These are phyloP conservation scores for Automeris io DNA, from an alignment of 2,888 invertebrate species.

Conservation along the genomic window DNA sequence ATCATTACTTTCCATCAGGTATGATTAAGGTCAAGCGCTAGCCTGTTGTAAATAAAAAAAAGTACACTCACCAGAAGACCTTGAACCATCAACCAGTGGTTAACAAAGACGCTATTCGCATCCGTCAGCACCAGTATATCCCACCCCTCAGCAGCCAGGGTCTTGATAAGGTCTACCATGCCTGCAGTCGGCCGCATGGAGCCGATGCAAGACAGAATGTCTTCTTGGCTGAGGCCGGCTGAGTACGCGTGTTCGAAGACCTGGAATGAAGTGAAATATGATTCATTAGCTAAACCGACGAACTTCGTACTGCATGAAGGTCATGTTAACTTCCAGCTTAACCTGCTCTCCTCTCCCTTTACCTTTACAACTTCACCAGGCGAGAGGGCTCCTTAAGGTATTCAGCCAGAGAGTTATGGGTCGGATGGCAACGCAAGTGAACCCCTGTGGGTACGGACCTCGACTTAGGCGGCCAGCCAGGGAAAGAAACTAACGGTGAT, in stretches of 20 bases:
- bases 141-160: slow-evolving; percentile 45
- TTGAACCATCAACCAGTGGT: slow-evolving; percentile 58
- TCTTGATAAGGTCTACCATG: slow-evolving; percentile 37
- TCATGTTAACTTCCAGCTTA: neutral
- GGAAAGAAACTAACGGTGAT: too few species aligned
- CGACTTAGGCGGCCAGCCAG: too few species aligned
- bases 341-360: neutral
- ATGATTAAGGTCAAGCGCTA: neutral
- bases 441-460: too few species aligned
- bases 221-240: slow-evolving; percentile 46
- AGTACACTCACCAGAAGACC: slow-evolving; percentile 37
- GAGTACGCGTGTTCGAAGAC: slow-evolving; percentile 65
- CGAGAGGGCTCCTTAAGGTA: too few species aligned
- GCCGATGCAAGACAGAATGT: slow-evolving; percentile 51
- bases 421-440: too few species aligned
- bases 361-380: too few species aligned
- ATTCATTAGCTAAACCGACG: slow-evolving; percentile 52
- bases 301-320: slow-evolving; percentile 66
- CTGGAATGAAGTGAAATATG: slow-evolving; percentile 24
- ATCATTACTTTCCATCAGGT: neutral
- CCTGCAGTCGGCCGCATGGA: slow-evolving; percentile 53
- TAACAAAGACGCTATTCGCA: slow-evolving; percentile 58
- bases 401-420: too few species aligned
- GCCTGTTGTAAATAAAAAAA: neutral
- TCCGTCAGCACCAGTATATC: slow-evolving; percentile 54